Evolutionary conservation across 2,113 vertebrate genomes (phyloP), one percentile per base, ranked within the genome.

Genomic region (Alexandromys fortis): DNA sequence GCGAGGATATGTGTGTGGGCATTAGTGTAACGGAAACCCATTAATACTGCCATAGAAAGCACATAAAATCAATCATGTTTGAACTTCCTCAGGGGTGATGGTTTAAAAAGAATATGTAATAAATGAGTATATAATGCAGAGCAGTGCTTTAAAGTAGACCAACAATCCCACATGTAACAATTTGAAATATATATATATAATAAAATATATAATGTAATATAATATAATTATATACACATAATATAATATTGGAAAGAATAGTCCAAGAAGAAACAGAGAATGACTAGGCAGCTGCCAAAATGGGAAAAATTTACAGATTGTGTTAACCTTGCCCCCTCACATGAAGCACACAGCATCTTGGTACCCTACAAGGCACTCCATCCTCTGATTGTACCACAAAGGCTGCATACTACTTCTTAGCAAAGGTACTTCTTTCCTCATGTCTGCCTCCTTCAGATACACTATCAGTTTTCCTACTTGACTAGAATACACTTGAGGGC

Each of bases 391-490:
- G 17, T 3, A 86, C 38, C 68, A 13, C 19, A 38, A 52, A 65
- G 13, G 35, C 45, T 82, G 91, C 3, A 11, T 17, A 21, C 68
- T 52, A 14, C 49, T 55, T 61, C 61, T 52, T 12, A 67, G 26
- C 5, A 45, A 70, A 90, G 6, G 38, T n/a, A 35, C 24, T 35
- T 92, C 2, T 76, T 86, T 92, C 52, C 19, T 38, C 8, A 35
- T 82, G 7, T 22, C 92, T 79, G 8, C 67, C 87, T 93, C 3
- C 21, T 49, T 86, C 14, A 83, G 68, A 26, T 73, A 63, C 65
- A 90, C 30, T 89, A 76, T 35, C 49, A 81, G 33, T 76, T 91
- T 92, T 86, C n/a, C 45, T 70, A 52, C 19, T 92, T 94, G 92
- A 47, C 45, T 73, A 35, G n/a, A 85, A 89, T 52, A 65, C 11